Base-by-base conservation (phyloP, 2,113 vertebrate species). In the Coturnix japonica region DNA sequence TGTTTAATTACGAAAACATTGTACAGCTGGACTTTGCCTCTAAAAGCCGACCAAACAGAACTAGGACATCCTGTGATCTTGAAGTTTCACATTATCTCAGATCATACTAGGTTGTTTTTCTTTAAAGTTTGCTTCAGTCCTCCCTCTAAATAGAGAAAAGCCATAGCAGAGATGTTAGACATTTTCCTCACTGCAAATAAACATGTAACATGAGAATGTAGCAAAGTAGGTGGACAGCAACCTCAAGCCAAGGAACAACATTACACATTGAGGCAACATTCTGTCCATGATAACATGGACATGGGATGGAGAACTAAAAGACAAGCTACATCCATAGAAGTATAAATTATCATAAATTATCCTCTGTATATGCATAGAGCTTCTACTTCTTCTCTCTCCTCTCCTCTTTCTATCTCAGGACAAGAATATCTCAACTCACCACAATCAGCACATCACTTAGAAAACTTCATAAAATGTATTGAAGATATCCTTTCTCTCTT, bases 281-380 rank as follows among this genome's bases (percentile, higher is more conserved):
- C 33, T 67, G 25, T 25, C 35, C 41, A 46, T 49, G 51, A 23
- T 11, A 59, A 60, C 23, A 35, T 0, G 0, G 57, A 30, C 35
- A 20, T 46, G 6, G 1, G 0, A 28, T 7, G 61, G 31, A 80
- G 19, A 63, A 20, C 44, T 56, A 54, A 71, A 46, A 20, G 2
- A 35, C 35, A 60, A 67, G 19, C 46, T 37, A 18, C 1, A 3
- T 9, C 8, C 9, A 7, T 2, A 61, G 21, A 51, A 22, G 31
- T 46, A 43, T 23, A 35, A 81, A 66, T 25, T 35, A 7, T 9
- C 46, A 43, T 23, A 35, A 81, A 66, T 25, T 35, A 7, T 9
- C 46, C 12, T 20, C 6, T 30, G n/a, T 30, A 14, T 9, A 31
- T 3, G 2, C 2, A 3, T 12, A 28, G 21, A 43, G 28, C 14